Evolutionary conservation across 2,888 invertebrate species (phyloP).

Genomic region (Pristionchus arcanus): DNA sequence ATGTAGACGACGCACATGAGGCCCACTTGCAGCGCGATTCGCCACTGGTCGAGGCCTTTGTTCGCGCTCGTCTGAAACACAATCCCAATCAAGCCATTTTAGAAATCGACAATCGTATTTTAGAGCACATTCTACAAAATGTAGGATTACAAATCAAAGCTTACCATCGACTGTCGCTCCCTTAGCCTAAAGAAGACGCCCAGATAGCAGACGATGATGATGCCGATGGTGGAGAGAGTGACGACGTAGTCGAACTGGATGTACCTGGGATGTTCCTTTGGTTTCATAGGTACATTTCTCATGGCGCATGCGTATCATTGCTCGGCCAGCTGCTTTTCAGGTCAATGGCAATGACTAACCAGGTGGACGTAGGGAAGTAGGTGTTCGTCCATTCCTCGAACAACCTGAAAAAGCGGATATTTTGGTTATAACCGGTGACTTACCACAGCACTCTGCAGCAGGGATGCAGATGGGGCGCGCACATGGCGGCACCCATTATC

Average conservation of each 20-base stretch:
- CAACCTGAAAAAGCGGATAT: not conserved
- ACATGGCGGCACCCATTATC: not conserved
- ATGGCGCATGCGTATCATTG: too few species aligned
- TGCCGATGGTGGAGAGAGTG: not conserved
- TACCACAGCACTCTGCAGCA: not conserved
- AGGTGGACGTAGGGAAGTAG: not conserved
- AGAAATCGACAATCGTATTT: not conserved
- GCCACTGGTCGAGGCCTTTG: not conserved
- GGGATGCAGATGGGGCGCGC: not conserved
- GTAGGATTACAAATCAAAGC: not conserved
- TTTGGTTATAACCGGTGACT: not conserved
- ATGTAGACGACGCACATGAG: conserved; percentile 3
- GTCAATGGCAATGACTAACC: not conserved
- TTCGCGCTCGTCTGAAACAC: not conserved
- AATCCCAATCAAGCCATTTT: not conserved
- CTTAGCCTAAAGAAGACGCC: not conserved
- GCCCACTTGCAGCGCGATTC: conserved; percentile 9
- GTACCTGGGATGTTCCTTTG: not conserved
- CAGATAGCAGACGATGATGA: not conserved
- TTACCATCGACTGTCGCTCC: not conserved
- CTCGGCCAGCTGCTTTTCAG: too few species aligned
- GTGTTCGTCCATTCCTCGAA: not conserved
- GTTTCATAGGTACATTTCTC: not conserved
- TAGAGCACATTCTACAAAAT: not conserved
- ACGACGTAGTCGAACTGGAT: not conserved